phyloP scores from a whole-genome alignment of 2,888 invertebrate genomes.

The Apodemia hepburni region DNA sequence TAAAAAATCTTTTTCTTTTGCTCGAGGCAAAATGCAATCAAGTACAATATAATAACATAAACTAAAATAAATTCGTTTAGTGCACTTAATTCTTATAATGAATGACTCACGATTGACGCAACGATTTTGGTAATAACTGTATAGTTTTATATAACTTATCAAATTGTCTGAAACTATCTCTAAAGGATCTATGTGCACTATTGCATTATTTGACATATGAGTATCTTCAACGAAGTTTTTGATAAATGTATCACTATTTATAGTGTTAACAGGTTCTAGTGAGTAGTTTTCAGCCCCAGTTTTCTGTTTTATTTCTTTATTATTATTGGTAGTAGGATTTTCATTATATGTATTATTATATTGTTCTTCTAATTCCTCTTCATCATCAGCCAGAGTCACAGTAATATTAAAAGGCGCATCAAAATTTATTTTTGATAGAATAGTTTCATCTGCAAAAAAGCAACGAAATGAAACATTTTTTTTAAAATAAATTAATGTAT shows the following conservation, averaged over 20 bases:
- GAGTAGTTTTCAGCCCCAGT: not conserved
- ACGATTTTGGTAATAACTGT: not conserved
- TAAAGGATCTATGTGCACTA: not conserved
- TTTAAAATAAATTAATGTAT: no score
- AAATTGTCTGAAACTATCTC: not conserved
- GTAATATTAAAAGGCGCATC: not conserved
- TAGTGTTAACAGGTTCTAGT: not conserved
- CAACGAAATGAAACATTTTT: not conserved
- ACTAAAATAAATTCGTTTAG: not conserved
- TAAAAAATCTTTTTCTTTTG: not conserved
- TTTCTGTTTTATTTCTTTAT: not conserved
- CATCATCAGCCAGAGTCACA: not conserved
- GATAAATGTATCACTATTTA: not conserved
- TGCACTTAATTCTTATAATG: not conserved
- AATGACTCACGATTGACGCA: not conserved
- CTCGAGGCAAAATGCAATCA: not conserved
- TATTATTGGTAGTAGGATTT: not conserved
- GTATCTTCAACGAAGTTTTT: not conserved
- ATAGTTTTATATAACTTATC: not conserved
- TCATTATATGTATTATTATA: not conserved
- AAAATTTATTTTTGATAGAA: not conserved
- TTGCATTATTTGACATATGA: constrained; percentile 1
- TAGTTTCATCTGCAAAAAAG: not conserved
- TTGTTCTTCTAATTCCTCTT: not conserved
- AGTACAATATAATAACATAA: not conserved